Evolutionary conservation across 1,140 invertebrate genomes (phyloP).

Genomic region (Babylonia areolata): DNA sequence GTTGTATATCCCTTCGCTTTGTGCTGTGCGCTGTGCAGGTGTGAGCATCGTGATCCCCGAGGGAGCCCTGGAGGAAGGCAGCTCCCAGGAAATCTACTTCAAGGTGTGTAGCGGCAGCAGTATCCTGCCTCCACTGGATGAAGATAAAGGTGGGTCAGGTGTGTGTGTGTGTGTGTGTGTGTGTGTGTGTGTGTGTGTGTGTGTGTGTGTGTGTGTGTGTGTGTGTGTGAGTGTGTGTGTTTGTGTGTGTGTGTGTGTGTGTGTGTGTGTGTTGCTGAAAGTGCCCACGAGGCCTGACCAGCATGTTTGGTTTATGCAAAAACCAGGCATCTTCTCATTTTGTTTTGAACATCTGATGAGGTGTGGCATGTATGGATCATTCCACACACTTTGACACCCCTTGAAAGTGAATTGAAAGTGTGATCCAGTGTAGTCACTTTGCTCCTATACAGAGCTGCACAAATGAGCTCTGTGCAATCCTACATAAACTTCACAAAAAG

Average conservation of each 20-base stretch:
- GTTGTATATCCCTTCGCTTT: too few relatives aligned
- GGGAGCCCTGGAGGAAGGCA: constrained; percentile 87
- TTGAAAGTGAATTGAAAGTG: too few relatives aligned
- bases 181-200: constrained; percentile 5
- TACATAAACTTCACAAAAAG: too few relatives aligned
- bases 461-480: neutral
- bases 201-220: neutral
- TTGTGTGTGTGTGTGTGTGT: neutral
- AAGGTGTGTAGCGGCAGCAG: constrained; percentile 85
- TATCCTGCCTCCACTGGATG: constrained; percentile 88
- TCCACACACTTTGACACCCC: too few relatives aligned
- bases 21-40: too few relatives aligned
- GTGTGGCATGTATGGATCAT: too few relatives aligned
- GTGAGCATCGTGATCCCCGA: constrained; percentile 92
- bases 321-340: too few relatives aligned
- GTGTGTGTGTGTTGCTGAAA: too few relatives aligned
- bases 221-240: neutral
- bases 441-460: neutral
- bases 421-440: neutral
- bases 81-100: constrained; percentile 95
- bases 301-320: too few relatives aligned
- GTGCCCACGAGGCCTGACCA: too few relatives aligned
- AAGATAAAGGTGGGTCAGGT: constrained; percentile 85
- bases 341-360: too few relatives aligned
- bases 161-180: constrained; percentile 5